These are phyloP conservation scores for Cheilosia pagana DNA, from an alignment of 2,888 invertebrate species.

Conservation along the genomic window DNA sequence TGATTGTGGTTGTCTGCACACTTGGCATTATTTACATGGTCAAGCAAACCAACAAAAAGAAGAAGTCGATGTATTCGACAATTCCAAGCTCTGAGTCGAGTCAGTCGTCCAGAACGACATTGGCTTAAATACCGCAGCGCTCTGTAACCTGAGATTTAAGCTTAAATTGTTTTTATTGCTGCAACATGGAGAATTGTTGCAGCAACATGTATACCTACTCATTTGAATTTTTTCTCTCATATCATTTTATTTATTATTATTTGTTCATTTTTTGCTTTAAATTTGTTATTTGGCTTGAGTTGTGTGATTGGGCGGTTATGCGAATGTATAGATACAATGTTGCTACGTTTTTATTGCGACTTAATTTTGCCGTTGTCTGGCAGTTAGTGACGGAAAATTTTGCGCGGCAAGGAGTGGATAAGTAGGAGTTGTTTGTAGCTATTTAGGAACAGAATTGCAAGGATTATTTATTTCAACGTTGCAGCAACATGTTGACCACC, in stretches of 20 bases:
- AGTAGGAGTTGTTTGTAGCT: too few relatives aligned
- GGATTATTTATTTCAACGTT: neutral
- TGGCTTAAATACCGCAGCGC: constrained; percentile 60
- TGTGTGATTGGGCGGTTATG: constrained; percentile 19
- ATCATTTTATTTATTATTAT: constrained; percentile 26
- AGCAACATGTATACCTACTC: constrained; percentile 34
- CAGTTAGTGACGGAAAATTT: neutral
- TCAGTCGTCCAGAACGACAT: constrained; percentile 66
- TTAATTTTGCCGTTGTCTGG: neutral
- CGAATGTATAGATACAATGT: neutral
- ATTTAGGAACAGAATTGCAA: too few relatives aligned
- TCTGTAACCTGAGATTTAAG: constrained; percentile 59
- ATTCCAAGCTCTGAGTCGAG: constrained; percentile 80
- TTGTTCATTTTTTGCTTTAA: neutral
- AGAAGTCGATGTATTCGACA: constrained; percentile 77
- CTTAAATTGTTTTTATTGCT: constrained; percentile 10
- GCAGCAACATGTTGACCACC: neutral
- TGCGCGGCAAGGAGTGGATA: neutral
- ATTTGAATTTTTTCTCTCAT: constrained; percentile 4
- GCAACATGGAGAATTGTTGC: constrained; percentile 19
- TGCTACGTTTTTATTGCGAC: neutral
- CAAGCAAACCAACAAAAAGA: constrained; percentile 64
- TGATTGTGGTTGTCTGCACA: constrained; percentile 66
- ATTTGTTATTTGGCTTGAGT: neutral
- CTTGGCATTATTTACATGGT: constrained; percentile 42